Conservation (phyloP, 2,888 invertebrate genomes). For the Liposcelis brunnea region DNA sequence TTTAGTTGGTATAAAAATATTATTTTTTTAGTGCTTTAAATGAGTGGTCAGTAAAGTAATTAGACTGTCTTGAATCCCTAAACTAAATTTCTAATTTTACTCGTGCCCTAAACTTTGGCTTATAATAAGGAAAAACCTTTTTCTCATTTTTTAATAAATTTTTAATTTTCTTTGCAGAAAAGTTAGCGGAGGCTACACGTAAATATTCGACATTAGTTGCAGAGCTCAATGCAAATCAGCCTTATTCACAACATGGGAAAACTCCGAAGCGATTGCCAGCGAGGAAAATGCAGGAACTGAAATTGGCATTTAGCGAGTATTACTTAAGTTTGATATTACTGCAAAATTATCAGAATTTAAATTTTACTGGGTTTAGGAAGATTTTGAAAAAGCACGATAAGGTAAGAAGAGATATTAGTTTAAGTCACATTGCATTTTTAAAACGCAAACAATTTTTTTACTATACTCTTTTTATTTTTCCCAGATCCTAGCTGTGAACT, state of each 20-base stretch:
- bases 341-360: slow-evolving; percentile 77
- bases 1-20: not conserved
- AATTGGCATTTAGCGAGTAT: slow-evolving; percentile 79
- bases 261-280: slow-evolving; percentile 30
- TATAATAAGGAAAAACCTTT: no score
- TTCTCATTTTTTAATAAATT: no score
- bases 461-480: slow-evolving; percentile 8
- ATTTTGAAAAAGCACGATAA: slow-evolving; percentile 85
- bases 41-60: no score
- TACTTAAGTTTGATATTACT: slow-evolving; percentile 69
- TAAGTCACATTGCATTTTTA: not conserved
- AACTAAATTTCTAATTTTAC: no score
- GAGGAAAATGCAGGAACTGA: slow-evolving; percentile 61
- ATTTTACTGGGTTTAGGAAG: slow-evolving; percentile 78
- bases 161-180: slow-evolving; percentile 34
- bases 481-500: slow-evolving; percentile 43
- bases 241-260: slow-evolving; percentile 11
- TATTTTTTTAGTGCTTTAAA: slow-evolving; percentile 1
- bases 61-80: no score
- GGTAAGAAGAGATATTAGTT: slow-evolving; percentile 25
- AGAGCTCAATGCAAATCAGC: slow-evolving; percentile 17
- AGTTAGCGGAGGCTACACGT: slow-evolving; percentile 71
- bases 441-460: slow-evolving; percentile 5
- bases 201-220: slow-evolving; percentile 48
- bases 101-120: no score